Percentiles rank a stretch among this genome's conserved stretches.
Conservation (phyloP, 2,113 vertebrate genomes). For the Odontophorus gujanensis region DNA sequence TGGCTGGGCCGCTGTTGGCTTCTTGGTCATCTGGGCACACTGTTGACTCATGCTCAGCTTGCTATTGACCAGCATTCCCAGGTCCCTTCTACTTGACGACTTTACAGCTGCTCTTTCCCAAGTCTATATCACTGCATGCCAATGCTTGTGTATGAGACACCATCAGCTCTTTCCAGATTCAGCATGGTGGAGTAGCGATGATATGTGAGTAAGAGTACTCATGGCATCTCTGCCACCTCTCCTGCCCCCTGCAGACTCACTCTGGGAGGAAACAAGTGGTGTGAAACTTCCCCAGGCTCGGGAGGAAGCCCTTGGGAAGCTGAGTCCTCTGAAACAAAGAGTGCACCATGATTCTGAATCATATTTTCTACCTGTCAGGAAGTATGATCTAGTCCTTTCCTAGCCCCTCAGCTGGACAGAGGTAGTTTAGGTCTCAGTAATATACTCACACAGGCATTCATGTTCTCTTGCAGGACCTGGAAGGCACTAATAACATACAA, state of each 20-base stretch:
- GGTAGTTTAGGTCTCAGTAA: neutral
- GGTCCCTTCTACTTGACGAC: neutral
- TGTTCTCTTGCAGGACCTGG: constrained; percentile 51
- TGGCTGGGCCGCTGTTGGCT: neutral
- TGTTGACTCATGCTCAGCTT: neutral
- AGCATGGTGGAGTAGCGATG: neutral
- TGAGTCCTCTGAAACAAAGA: neutral
- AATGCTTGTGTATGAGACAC: neutral
- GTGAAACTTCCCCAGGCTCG: neutral
- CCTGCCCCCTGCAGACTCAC: neutral
- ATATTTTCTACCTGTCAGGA: neutral
- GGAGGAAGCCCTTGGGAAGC: neutral
- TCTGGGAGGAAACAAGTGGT: neutral
- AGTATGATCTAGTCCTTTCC: neutral
- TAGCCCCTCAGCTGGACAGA: neutral
- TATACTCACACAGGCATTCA: constrained; percentile 78
- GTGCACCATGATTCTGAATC: neutral
- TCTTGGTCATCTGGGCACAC: neutral
- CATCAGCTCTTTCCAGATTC: neutral
- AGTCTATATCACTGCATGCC: neutral
- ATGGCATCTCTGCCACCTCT: neutral
- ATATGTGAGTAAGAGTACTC: neutral
- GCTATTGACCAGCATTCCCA: neutral
- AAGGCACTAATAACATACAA: constrained; percentile 68
- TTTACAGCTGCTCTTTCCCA: neutral